Base-by-base conservation (phyloP, 2,888 invertebrate genomes). In the Oscheius sp. region DNA sequence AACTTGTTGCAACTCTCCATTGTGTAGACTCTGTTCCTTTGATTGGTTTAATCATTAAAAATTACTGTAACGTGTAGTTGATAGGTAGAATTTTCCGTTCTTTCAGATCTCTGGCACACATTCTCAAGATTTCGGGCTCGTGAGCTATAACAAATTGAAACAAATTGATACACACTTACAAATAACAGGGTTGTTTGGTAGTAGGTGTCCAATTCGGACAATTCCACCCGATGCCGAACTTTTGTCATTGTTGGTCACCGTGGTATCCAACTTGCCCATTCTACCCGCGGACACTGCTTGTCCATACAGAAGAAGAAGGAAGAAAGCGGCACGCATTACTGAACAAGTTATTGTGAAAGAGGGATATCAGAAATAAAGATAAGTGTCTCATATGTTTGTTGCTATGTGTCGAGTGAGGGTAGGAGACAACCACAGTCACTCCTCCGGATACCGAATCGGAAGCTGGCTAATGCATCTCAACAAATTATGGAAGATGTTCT, bases 1-100 rank as follows among this genome's bases (percentile, higher is more conserved):
- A 75, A 88, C 29, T 84, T 82, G 58, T 86, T 87, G 75, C 88
- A 88, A 48, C 85, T 85, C 51, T 86, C 86, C 84, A 86, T 85
- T 7, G 88, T 88, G 66, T 74, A 76, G n/a, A 88, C 79, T 47
- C 87, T 21, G 21, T 21, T 21, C 21, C 21, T 21, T 21, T 21
- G 21, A 21, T 21, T 21, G 21, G 21, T 21, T 21, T 21, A 21
- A 21, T 21, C 21, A 21, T 21, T 37, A 32, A 32, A 53, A 48
- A 75, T 55, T 59, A 83, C 84, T 77, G 76, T 59, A 84, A 57
- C 35, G 76, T 77, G 70, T 81, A 83, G 35, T 85, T 82, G 35
- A 71, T 74, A 2, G 85, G 85, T 55, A 85, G 74, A 73, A 85
- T 83, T 51, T 80, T 80, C 51, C 82, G 59, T 29, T 73, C 80